A percentile compares a stretch with the other conserved stretches of the same genome.
These are phyloP conservation scores for Eulemur albifrons DNA, from an alignment of 2,797 vertebrate species.

Conservation along the genomic window DNA sequence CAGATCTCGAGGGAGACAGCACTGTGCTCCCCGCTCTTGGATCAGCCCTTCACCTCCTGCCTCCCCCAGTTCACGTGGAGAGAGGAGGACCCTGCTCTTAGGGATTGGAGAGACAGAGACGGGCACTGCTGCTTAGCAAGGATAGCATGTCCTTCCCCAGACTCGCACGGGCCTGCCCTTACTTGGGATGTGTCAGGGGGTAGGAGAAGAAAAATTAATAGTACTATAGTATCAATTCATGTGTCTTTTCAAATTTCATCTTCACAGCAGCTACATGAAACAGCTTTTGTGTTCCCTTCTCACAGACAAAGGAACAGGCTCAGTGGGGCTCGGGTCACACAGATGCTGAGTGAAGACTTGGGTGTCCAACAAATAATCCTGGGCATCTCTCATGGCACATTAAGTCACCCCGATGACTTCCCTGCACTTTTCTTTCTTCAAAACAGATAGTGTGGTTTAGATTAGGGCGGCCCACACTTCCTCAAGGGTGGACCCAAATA, in stretches of 20 bases:
- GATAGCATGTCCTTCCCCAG: not conserved
- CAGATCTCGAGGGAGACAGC: conserved; percentile 2
- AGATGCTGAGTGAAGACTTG: not conserved
- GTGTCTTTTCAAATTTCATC: conserved; percentile 3
- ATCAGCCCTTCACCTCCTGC: not conserved
- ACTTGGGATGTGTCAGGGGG: not conserved
- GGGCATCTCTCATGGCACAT: not conserved
- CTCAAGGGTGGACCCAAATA: not conserved
- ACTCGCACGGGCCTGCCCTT: not conserved
- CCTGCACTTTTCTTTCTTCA: not conserved
- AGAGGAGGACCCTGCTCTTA: not conserved
- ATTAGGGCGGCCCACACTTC: not conserved
- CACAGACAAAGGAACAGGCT: not conserved
- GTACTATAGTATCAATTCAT: not conserved
- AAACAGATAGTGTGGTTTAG: not conserved
- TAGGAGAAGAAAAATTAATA: not conserved
- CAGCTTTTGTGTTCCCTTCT: not conserved
- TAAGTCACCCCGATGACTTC: not conserved
- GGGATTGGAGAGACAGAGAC: too few relatives aligned
- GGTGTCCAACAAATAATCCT: not conserved
- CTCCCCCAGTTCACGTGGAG: conserved; percentile 18
- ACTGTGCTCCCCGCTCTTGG: not conserved
- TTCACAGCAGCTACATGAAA: not conserved
- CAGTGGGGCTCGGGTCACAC: too few relatives aligned
- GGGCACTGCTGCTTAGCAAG: not conserved